phyloP scores from a whole-genome alignment of 2,888 invertebrate genomes.

The Hyles lineata region DNA sequence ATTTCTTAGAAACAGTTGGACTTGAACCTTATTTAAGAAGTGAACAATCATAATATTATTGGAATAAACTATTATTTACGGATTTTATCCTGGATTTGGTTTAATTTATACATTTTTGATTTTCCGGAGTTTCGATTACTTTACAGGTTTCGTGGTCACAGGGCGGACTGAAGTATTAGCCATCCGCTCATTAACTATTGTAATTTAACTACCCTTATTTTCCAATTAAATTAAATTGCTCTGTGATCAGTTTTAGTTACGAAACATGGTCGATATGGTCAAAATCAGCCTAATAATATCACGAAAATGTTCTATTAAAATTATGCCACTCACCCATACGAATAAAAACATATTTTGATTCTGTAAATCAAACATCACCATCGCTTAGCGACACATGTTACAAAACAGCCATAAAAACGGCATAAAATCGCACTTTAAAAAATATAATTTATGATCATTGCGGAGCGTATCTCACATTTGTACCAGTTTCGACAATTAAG shows the following conservation, averaged over 20 bases:
- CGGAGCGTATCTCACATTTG: conserved; percentile 5
- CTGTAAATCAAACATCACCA: conserved; percentile 7
- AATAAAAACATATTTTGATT: background rate
- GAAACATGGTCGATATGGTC: background rate
- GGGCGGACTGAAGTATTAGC: too few relatives aligned
- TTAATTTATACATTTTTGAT: too few relatives aligned
- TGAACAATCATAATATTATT: too few relatives aligned
- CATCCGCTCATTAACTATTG: too few relatives aligned
- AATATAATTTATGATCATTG: conserved; percentile 24
- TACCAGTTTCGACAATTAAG: conserved; percentile 24
- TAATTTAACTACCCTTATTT: background rate
- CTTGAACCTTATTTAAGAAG: too few relatives aligned
- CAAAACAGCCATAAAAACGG: conserved; percentile 5
- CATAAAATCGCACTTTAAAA: conserved; percentile 18
- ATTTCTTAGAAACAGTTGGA: too few relatives aligned
- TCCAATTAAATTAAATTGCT: background rate
- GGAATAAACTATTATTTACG: too few relatives aligned
- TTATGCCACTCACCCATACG: background rate
- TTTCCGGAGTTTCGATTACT: too few relatives aligned
- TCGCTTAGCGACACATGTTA: conserved; percentile 8
- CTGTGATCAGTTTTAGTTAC: background rate
- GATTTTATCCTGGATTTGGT: too few relatives aligned
- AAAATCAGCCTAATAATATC: background rate
- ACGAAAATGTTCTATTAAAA: background rate
- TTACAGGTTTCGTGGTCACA: too few relatives aligned